These are phyloP conservation scores for Pemphigus obesinymphae DNA, from an alignment of 1,140 invertebrate genomes.

Conservation along the genomic window DNA sequence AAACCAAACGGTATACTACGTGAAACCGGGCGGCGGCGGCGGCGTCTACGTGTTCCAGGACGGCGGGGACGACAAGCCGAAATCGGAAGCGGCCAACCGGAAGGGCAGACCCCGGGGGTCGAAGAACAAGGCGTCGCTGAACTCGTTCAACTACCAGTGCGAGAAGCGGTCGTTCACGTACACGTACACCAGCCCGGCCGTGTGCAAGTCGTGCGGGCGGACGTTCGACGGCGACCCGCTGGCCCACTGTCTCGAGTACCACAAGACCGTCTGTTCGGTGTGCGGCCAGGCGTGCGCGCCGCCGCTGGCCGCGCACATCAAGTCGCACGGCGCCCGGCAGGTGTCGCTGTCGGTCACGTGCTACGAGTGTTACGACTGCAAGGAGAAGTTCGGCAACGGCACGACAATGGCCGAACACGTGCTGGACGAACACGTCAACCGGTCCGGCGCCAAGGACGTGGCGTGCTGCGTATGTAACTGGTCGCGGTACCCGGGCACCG, in stretches of 20 bases:
- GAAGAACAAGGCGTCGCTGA: not conserved
- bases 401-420: not conserved
- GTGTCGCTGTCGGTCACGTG: not conserved
- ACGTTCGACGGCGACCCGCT: not conserved
- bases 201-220: not conserved
- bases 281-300: not conserved
- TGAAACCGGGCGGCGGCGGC: not conserved
- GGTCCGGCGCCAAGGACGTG: too few species aligned
- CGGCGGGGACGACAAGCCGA: not conserved
- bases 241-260: not conserved
- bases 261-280: not conserved
- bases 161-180: not conserved
- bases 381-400: not conserved
- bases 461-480: too few species aligned
- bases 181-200: not conserved
- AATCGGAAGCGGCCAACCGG: not conserved
- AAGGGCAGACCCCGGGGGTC: conserved; percentile 37
- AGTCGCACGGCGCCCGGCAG: not conserved
- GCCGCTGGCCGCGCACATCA: not conserved
- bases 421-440: not conserved
- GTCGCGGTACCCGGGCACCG: too few species aligned
- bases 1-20: not conserved
- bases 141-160: not conserved
- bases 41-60: too few species aligned
- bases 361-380: not conserved